Conservation (phyloP, 2,888 invertebrate species). For the Micoletzkya japonica region DNA sequence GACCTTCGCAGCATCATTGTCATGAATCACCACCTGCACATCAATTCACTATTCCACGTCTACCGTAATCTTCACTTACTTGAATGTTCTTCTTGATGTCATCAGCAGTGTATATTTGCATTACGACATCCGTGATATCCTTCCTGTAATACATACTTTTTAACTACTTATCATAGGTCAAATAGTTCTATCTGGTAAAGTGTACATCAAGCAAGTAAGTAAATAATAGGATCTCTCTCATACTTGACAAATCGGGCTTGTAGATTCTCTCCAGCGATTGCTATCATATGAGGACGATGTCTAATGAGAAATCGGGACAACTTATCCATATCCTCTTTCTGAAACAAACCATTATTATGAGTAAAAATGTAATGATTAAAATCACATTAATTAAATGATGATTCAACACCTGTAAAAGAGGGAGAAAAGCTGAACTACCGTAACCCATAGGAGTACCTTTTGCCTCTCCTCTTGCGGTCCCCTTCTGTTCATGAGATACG, state of each 20-base stretch:
- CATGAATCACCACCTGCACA: constrained; percentile 80
- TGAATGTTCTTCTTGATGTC: constrained; percentile 17
- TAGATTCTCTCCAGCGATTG: constrained; percentile 80
- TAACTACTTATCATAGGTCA: background rate
- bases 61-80: constrained; percentile 4
- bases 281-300: constrained; percentile 91
- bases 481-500: constrained; percentile 76
- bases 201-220: no score
- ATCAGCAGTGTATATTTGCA: constrained; percentile 10
- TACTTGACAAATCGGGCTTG: constrained; percentile 45
- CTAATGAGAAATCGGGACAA: constrained; percentile 75
- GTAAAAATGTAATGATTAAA: background rate
- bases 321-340: constrained; percentile 50
- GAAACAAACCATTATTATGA: constrained; percentile 7
- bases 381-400: no score
- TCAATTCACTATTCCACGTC: background rate
- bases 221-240: background rate
- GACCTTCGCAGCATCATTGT: constrained; percentile 87
- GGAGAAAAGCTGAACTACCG: no score
- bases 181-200: no score
- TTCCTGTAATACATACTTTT: background rate
- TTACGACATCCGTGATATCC: constrained; percentile 14
- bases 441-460: constrained; percentile 40
- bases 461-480: constrained; percentile 34
- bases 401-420: no score